phyloP scores from a whole-genome alignment of 2,113 vertebrate genomes.

The Indicator indicator region DNA sequence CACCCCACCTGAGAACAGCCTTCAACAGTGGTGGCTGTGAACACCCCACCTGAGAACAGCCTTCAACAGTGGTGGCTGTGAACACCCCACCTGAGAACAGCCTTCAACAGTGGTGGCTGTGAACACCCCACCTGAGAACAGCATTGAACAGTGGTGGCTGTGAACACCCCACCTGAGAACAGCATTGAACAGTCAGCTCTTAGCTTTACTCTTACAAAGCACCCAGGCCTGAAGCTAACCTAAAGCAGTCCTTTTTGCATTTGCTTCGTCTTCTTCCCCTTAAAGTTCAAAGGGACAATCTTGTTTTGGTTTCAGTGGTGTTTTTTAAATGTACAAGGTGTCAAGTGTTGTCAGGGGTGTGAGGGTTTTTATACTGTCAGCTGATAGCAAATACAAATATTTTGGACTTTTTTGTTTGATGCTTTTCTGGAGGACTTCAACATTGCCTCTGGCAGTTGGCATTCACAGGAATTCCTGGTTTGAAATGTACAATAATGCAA shows the following conservation, averaged over 20 bases:
- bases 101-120: conserved; percentile 44
- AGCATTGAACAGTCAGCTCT: conserved; percentile 64
- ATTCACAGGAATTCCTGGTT: neutral
- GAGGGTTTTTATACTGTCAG: neutral
- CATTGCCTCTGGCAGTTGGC: neutral
- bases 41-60: conserved; percentile 25
- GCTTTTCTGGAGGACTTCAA: neutral
- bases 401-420: neutral
- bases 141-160: conserved; percentile 49
- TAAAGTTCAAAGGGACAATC: conserved; percentile 58
- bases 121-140: neutral
- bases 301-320: conserved; percentile 28
- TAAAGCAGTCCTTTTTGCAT: neutral
- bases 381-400: conserved; percentile 23
- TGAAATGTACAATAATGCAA: neutral
- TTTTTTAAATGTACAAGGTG: conserved; percentile 26
- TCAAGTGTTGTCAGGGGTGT: conserved; percentile 12
- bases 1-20: conserved; percentile 41
- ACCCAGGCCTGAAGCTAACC: conserved; percentile 44
- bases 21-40: conserved; percentile 26
- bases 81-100: neutral
- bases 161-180: neutral
- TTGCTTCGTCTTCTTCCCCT: neutral
- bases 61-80: conserved; percentile 31
- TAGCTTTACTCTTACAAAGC: conserved; percentile 32